Conservation (phyloP, 2,113 vertebrate species). For the Neotoma lepida region DNA sequence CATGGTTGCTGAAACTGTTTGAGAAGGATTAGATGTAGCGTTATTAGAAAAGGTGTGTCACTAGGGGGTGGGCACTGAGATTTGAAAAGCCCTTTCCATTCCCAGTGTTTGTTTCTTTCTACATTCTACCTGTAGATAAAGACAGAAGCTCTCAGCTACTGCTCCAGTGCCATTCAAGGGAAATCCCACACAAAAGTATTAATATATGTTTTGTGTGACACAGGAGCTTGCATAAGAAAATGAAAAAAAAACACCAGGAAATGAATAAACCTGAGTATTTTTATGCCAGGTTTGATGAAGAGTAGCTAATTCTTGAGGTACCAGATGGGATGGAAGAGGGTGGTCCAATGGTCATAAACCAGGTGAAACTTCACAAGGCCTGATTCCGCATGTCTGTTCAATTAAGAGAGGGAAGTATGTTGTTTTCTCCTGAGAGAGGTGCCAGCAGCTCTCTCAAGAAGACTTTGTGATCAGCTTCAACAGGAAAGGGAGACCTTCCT, state of each 20-base stretch:
- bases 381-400: too few relatives aligned
- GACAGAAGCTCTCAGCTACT: background rate
- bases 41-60: background rate
- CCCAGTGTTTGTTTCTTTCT: background rate
- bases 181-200: background rate
- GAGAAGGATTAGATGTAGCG: background rate
- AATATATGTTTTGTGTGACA: background rate
- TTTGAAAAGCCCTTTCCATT: background rate
- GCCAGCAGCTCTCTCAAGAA: background rate
- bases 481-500: background rate
- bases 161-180: background rate
- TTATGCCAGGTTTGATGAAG: too few relatives aligned
- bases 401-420: background rate
- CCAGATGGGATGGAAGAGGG: background rate
- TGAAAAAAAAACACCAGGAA: background rate
- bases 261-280: background rate
- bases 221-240: background rate
- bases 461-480: background rate
- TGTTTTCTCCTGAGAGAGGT: background rate
- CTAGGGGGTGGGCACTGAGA: background rate
- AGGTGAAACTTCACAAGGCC: background rate
- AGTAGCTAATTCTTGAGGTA: background rate
- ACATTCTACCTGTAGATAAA: background rate
- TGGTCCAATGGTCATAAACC: background rate
- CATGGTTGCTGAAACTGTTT: background rate